These are phyloP conservation scores for Saxidomus purpurata DNA, from an alignment of 1,140 invertebrate genomes.

Conservation along the genomic window DNA sequence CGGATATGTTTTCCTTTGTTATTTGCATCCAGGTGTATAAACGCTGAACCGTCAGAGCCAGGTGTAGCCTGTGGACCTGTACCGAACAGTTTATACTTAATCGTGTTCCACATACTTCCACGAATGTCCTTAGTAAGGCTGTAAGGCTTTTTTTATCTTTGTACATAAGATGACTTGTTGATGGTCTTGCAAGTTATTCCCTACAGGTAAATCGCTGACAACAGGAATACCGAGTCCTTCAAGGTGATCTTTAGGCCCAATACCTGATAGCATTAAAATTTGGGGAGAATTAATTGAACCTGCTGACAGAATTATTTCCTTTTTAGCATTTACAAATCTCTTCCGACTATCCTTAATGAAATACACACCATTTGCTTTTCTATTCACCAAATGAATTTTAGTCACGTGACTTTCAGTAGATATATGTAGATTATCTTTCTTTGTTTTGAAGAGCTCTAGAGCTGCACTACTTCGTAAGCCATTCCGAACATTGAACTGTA, in stretches of 20 bases:
- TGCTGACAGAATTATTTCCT: conserved; percentile 87
- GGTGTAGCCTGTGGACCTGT: not conserved
- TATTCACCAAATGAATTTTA: not conserved
- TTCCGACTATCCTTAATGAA: conserved; percentile 4
- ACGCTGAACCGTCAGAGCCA: conserved; percentile 1
- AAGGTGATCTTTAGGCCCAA: conserved; percentile 89
- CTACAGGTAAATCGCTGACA: conserved; percentile 34
- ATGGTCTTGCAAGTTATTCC: conserved; percentile 42
- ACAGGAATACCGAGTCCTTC: conserved; percentile 29
- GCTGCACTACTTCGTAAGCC: not conserved
- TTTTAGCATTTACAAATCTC: conserved; percentile 21
- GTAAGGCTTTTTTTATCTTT: not conserved
- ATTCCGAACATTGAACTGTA: not conserved
- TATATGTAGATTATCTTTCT: conserved; percentile 35
- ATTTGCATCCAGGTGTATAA: not conserved
- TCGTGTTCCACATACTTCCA: not conserved
- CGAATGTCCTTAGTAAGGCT: not conserved
- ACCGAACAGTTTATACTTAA: conserved; percentile 23
- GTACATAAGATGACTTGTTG: not conserved
- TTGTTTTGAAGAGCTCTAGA: not conserved
- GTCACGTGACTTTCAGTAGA: not conserved
- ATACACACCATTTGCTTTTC: not conserved
- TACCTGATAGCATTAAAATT: conserved; percentile 95
- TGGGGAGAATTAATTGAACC: conserved; percentile 95
- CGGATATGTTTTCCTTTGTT: not conserved